These are phyloP conservation scores for Erpobdella octoculata DNA, from an alignment of 2,888 invertebrate species.

Conservation along the genomic window DNA sequence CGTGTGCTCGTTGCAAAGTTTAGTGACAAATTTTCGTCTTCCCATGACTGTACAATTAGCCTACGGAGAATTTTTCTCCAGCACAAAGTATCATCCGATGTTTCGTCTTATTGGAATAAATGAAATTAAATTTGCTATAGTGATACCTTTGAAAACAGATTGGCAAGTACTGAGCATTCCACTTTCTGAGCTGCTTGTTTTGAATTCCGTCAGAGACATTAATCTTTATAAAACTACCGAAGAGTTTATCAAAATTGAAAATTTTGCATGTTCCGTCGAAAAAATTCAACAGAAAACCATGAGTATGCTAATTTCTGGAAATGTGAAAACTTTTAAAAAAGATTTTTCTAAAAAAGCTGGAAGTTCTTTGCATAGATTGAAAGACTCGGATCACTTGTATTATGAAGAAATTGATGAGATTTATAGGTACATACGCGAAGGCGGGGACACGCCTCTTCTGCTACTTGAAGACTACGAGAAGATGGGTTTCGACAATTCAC, in stretches of 20 bases:
- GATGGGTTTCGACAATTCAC: slow-evolving; percentile 32
- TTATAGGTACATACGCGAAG: slow-evolving; percentile 86
- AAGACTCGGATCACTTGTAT: slow-evolving; percentile 65
- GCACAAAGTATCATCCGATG: slow-evolving; percentile 44
- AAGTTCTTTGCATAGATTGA: not conserved
- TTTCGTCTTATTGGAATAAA: slow-evolving; percentile 47
- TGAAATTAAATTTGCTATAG: slow-evolving; percentile 48
- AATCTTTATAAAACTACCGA: slow-evolving; percentile 40
- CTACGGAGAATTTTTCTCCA: slow-evolving; percentile 59
- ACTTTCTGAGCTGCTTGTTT: slow-evolving; percentile 73
- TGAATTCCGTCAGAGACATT: slow-evolving; percentile 58
- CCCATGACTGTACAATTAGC: slow-evolving; percentile 85
- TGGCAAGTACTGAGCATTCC: slow-evolving; percentile 69
- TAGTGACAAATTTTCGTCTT: slow-evolving; percentile 73
- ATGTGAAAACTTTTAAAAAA: not conserved
- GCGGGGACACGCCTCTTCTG: slow-evolving; percentile 80
- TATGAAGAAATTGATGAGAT: slow-evolving; percentile 87
- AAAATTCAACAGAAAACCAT: not conserved
- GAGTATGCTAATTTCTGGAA: not conserved
- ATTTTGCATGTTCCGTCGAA: not conserved
- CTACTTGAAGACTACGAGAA: not conserved
- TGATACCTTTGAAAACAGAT: slow-evolving; percentile 45
- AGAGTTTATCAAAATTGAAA: slow-evolving; percentile 34
- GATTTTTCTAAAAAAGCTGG: not conserved
- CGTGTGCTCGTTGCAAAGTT: slow-evolving; percentile 80